phyloP scores from a whole-genome alignment of 2,888 invertebrate species.

The Melieria omissa region DNA sequence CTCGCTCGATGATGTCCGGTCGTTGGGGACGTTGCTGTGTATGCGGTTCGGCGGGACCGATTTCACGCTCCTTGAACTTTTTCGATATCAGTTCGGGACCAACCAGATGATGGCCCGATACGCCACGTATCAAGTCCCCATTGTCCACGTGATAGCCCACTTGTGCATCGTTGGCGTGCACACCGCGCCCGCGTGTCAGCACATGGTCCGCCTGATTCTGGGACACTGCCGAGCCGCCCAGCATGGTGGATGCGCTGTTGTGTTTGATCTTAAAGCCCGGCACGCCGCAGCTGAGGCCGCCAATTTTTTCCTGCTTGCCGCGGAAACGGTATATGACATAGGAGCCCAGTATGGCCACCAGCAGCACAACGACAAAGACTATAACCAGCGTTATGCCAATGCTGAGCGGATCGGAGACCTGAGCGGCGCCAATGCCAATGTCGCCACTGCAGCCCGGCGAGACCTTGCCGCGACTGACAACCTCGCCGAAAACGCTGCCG shows the following conservation, averaged over 20 bases:
- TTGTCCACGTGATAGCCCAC: slow-evolving; percentile 77
- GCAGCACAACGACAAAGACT: slow-evolving; percentile 90
- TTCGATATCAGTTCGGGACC: slow-evolving; percentile 89
- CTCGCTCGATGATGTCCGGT: slow-evolving; percentile 93
- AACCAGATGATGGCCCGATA: slow-evolving; percentile 80
- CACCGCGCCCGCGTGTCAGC: slow-evolving; percentile 74
- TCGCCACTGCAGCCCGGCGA: slow-evolving; percentile 79
- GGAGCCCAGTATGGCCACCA: slow-evolving; percentile 89
- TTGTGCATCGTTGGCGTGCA: slow-evolving; percentile 77
- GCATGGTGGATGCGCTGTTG: slow-evolving; percentile 74
- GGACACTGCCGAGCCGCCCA: slow-evolving; percentile 76
- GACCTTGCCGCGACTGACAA: slow-evolving; percentile 78
- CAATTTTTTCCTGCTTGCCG: slow-evolving; percentile 86
- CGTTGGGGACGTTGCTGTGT: slow-evolving; percentile 83
- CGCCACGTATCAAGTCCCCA: slow-evolving; percentile 80
- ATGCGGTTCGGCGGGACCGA: slow-evolving; percentile 74
- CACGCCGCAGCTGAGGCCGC: slow-evolving; percentile 73
- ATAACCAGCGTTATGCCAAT: slow-evolving; percentile 94
- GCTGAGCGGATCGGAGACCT: slow-evolving; percentile 86
- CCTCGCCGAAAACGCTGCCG: slow-evolving; percentile 82
- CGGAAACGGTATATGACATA: slow-evolving; percentile 92
- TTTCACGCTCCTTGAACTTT: slow-evolving; percentile 88
- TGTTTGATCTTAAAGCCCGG: slow-evolving; percentile 83
- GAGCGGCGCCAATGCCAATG: slow-evolving; percentile 79
- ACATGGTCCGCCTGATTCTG: slow-evolving; percentile 77